These are phyloP conservation scores for Asobara japonica DNA, from an alignment of 1,140 invertebrate genomes.

Conservation along the genomic window DNA sequence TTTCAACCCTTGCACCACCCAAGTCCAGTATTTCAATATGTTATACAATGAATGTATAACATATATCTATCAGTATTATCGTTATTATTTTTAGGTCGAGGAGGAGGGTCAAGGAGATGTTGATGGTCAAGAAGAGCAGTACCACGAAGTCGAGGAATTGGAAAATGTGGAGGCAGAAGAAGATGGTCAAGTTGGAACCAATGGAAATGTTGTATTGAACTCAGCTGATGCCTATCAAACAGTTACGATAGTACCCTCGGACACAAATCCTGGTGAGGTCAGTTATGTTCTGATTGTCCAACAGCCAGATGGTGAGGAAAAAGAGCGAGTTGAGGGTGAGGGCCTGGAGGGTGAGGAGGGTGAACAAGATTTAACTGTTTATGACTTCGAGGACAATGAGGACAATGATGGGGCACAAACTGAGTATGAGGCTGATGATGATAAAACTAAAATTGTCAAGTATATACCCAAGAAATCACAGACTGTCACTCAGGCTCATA, in stretches of 20 bases:
- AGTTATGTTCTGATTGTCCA: slow-evolving; percentile 92
- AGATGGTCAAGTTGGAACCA: slow-evolving; percentile 54
- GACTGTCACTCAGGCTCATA: slow-evolving; percentile 76
- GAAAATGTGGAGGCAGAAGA: slow-evolving; percentile 63
- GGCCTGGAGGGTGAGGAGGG: slow-evolving; percentile 70
- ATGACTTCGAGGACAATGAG: slow-evolving; percentile 74
- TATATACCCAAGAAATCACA: slow-evolving; percentile 77
- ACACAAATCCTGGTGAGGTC: slow-evolving; percentile 81
- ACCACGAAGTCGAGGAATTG: slow-evolving; percentile 66
- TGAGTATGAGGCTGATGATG: slow-evolving; percentile 77
- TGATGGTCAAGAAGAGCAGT: slow-evolving; percentile 59
- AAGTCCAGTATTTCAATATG: too few relatives aligned
- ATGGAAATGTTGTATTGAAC: slow-evolving; percentile 68
- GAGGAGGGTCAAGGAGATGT: slow-evolving; percentile 63
- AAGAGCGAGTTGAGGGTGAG: slow-evolving; percentile 67
- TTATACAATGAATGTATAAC: too few relatives aligned
- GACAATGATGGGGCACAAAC: slow-evolving; percentile 65
- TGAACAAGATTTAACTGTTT: slow-evolving; percentile 73
- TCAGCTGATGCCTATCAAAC: slow-evolving; percentile 80
- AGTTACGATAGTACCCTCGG: slow-evolving; percentile 86
- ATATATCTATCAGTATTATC: too few relatives aligned
- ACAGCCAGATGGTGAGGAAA: slow-evolving; percentile 71
- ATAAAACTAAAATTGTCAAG: slow-evolving; percentile 76
- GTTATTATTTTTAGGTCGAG: too few relatives aligned
- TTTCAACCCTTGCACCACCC: too few relatives aligned